phyloP scores from a whole-genome alignment of 1,140 invertebrate genomes.

The Nasonia longicornis region DNA sequence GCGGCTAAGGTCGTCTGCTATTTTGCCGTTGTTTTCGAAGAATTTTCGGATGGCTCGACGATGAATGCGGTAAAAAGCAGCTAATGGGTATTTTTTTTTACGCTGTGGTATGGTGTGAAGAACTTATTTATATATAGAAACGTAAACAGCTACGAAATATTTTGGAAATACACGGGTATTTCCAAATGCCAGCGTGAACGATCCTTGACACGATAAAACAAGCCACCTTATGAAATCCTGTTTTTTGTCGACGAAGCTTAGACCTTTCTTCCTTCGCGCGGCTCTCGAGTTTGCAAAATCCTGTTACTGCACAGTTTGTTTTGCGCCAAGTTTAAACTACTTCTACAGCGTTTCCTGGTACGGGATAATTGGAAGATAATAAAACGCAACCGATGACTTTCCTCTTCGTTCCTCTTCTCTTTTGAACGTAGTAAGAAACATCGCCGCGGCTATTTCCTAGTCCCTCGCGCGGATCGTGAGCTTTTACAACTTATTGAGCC shows the following conservation, averaged over 20 bases:
- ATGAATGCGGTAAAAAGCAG: too few species aligned
- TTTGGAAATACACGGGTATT: too few species aligned
- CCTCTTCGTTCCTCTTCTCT: background rate
- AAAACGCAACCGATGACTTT: background rate
- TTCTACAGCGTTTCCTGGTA: background rate
- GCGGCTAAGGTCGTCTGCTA: background rate
- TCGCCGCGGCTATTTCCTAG: background rate
- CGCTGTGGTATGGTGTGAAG: too few species aligned
- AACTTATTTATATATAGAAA: too few species aligned
- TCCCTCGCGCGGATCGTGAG: background rate
- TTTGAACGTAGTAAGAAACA: background rate
- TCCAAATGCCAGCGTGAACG: background rate
- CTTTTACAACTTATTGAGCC: background rate
- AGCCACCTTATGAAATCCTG: background rate
- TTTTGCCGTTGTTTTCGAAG: too few species aligned
- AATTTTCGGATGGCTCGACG: too few species aligned
- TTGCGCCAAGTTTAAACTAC: background rate
- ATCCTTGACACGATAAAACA: background rate
- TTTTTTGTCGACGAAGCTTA: background rate
- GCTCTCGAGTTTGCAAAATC: background rate
- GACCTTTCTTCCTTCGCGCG: background rate
- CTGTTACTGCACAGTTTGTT: background rate
- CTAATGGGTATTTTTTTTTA: too few species aligned
- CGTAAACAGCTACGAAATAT: too few species aligned
- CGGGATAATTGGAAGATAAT: background rate